phyloP scores from a whole-genome alignment of 92 coral and sea anemone species.

The Epizoanthus rinbou region DNA sequence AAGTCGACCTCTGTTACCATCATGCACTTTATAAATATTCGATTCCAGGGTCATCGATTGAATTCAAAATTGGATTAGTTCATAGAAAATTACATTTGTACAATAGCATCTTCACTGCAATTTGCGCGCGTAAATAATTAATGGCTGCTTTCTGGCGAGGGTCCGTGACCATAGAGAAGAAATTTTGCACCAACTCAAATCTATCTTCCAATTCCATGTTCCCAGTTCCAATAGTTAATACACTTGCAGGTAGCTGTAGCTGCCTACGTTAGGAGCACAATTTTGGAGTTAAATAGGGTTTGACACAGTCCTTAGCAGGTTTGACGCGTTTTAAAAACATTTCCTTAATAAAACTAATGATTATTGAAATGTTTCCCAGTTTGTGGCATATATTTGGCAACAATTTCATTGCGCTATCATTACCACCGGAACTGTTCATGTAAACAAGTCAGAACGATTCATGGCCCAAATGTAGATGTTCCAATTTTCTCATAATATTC shows the following conservation, averaged over 20 bases:
- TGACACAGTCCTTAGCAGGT: not conserved
- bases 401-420: not conserved
- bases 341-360: not conserved
- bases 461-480: constrained; percentile 8
- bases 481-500: constrained; percentile 18
- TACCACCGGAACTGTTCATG: not conserved
- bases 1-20: not conserved
- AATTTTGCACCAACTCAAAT: constrained; percentile 8
- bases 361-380: not conserved
- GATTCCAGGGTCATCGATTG: not conserved
- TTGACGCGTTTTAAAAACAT: not conserved
- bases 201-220: constrained; percentile 10
- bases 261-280: not conserved
- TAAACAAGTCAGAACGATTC: constrained; percentile 10
- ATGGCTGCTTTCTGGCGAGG: constrained; percentile 31
- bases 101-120: constrained; percentile 22
- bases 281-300: not conserved
- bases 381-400: not conserved
- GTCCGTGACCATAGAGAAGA: constrained; percentile 33
- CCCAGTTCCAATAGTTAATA: not conserved
- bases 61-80: constrained; percentile 15
- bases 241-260: not conserved
- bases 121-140: constrained; percentile 20
- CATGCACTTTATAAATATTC: not conserved
- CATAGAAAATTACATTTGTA: constrained; percentile 27